These are phyloP conservation scores for Pachyramphus minor DNA, from an alignment of 2,113 vertebrate species.

Conservation along the genomic window DNA sequence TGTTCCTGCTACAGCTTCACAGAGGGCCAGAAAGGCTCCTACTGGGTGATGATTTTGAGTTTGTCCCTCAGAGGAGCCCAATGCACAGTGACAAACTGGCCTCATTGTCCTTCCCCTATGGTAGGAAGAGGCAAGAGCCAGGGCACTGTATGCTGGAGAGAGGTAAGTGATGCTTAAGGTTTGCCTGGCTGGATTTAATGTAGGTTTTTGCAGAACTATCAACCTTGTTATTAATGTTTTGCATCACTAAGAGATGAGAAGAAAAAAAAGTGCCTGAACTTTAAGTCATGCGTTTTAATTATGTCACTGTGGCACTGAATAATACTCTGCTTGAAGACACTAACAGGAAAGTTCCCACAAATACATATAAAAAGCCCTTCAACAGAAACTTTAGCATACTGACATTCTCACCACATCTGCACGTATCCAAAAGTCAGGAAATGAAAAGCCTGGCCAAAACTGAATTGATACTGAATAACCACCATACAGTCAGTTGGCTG, in stretches of 20 bases:
- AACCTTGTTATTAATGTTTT: neutral
- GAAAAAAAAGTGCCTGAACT: neutral
- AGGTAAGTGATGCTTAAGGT: neutral
- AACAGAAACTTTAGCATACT: neutral
- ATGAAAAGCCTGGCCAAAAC: neutral
- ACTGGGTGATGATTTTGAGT: neutral
- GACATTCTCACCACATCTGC: neutral
- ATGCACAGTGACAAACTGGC: neutral
- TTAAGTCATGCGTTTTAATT: neutral
- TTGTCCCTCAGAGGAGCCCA: neutral
- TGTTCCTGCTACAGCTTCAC: neutral
- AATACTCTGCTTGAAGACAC: neutral
- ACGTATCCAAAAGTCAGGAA: neutral
- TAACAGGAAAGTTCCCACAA: neutral
- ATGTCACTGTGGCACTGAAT: neutral
- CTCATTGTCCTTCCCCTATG: fast-evolving
- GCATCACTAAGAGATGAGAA: neutral
- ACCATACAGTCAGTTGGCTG: neutral
- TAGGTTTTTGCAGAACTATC: neutral
- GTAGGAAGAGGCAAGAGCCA: neutral
- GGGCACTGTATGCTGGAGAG: fast-evolving
- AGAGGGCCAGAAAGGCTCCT: neutral
- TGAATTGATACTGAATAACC: neutral
- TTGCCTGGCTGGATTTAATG: neutral
- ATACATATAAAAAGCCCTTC: neutral